These are phyloP conservation scores for Mormyrus proboscirostris DNA, from an alignment of 2,797 vertebrate species.

Conservation along the genomic window DNA sequence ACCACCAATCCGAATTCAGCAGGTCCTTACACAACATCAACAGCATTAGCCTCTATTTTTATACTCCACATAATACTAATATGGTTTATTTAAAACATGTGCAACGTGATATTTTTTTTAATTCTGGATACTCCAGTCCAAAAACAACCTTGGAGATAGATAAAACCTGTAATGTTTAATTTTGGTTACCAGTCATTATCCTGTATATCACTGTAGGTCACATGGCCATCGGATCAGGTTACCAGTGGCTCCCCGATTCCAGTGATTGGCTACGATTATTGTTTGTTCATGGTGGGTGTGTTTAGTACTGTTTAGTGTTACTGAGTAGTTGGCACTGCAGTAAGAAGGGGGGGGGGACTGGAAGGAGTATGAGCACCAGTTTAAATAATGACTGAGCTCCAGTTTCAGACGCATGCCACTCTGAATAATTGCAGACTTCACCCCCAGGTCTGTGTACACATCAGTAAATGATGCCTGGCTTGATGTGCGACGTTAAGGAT, in stretches of 20 bases:
- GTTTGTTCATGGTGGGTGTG: not conserved
- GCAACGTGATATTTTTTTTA: not conserved
- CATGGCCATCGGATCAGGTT: not conserved
- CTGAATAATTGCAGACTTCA: slow-evolving; percentile 18
- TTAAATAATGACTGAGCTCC: slow-evolving; percentile 21
- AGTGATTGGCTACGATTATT: not conserved
- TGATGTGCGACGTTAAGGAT: not conserved
- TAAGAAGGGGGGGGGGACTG: not conserved
- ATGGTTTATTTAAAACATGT: not conserved
- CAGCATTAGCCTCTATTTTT: not conserved
- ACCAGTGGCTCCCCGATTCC: not conserved
- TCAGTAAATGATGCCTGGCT: not conserved
- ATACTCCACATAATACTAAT: slow-evolving; percentile 3
- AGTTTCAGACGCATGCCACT: not conserved
- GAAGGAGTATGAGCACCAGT: not conserved
- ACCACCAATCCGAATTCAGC: slow-evolving; percentile 23
- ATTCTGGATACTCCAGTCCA: not conserved
- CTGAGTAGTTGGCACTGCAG: not conserved
- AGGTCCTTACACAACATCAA: slow-evolving; percentile 18
- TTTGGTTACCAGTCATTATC: not conserved
- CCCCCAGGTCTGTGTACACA: not conserved
- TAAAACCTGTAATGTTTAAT: not conserved
- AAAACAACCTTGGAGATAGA: not conserved
- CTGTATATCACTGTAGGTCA: not conserved
- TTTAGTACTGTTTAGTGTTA: not conserved